Base-by-base conservation (phyloP, 2,797 vertebrate genomes). In the Rhadinocentrus ornatus region DNA sequence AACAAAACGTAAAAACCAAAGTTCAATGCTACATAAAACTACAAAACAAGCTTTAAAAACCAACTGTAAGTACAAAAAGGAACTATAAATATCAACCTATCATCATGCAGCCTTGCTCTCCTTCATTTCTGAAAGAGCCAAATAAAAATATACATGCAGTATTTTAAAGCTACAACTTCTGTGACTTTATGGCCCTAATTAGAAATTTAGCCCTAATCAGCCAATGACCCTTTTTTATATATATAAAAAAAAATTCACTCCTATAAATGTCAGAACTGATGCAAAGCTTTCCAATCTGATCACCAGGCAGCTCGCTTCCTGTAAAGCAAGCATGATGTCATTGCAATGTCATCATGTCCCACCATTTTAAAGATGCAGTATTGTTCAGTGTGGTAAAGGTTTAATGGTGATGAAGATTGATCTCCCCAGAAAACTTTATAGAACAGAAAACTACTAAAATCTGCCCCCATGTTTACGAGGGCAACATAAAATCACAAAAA, bases 291-390 rank as follows among this genome's bases (percentile, higher is more conserved):
- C 62, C 29, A 77, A 87, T 80, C 83, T 81, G 89, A 78, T 73
- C 63, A 82, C 67, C 93, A 88, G 82, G 93, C 83, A 48, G 87
- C 86, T 83, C 41, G 81, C 85, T 85, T 92, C 85, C 88, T 88
- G 83, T 68, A 80, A 91, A 92, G 85, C 83, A 85, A 89, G 80
- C 86, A 91, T 88, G 91, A 91, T 90, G 88, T 81, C 91, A 88
- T 62, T 79, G 82, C 73, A 58, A 81, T 80, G 85, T 86, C 88
- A 90, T 91, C 89, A 89, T 89, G 85, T 87, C 89, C 90, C 91
- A 89, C 90, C 88, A 92, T 95, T 95, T 95, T 95, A 95, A 95
- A 95, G 95, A 95, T 95, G 95, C 95, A 95, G 95, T 95, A 95
- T 95, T 93, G 90, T 93, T 86, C 75, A 87, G 78, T 81, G 88